phyloP scores from a whole-genome alignment of 2,113 vertebrate species.

The Oryzias melastigma region DNA sequence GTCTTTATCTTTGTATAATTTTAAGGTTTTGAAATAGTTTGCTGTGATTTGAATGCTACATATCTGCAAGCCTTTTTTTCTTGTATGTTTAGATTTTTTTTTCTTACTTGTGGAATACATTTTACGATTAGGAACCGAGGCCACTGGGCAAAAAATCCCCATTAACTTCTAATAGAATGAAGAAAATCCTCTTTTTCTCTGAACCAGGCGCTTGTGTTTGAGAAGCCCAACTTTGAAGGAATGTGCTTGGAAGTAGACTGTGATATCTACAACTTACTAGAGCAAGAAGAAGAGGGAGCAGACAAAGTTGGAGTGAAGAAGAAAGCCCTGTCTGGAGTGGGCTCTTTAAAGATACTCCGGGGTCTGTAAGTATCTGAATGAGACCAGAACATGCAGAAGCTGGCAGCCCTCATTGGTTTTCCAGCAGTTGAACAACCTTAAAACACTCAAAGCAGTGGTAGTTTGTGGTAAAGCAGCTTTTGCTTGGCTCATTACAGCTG shows the following conservation, averaged over 20 bases:
- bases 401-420: not conserved
- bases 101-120: too few relatives aligned
- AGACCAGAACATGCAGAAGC: not conserved
- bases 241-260: constrained; percentile 79
- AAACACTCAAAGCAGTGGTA: not conserved
- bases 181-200: constrained; percentile 2
- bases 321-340: constrained; percentile 71
- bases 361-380: constrained; percentile 84
- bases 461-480: not conserved
- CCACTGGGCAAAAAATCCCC: too few relatives aligned
- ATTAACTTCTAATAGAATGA: too few relatives aligned
- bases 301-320: constrained; percentile 18
- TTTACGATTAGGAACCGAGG: too few relatives aligned
- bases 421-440: not conserved
- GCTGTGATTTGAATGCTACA: too few relatives aligned
- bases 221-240: constrained; percentile 90
- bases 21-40: too few relatives aligned
- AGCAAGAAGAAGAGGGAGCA: constrained; percentile 2
- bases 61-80: too few relatives aligned
- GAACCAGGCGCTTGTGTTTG: constrained; percentile 83
- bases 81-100: too few relatives aligned
- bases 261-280: constrained; percentile 73
- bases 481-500: constrained; percentile 74
- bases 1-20: too few relatives aligned
- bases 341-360: constrained; percentile 89